Percentiles rank a stretch among this genome's conserved stretches.
These are phyloP conservation scores for Digitonthophagus gazella DNA, from an alignment of 2,888 invertebrate genomes.

Conservation along the genomic window DNA sequence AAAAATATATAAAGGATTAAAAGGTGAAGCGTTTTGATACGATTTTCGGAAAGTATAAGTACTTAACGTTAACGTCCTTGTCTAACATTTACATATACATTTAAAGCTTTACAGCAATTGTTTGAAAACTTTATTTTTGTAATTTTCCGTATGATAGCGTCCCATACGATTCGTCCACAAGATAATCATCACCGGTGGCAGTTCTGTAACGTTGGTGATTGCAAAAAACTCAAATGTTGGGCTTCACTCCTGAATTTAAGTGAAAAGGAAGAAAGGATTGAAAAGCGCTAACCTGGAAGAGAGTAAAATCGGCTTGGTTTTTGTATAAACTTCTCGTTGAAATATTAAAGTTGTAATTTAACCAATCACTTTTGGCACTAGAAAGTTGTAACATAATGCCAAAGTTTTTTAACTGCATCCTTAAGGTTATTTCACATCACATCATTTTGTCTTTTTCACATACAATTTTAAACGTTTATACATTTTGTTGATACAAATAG, in stretches of 20 bases:
- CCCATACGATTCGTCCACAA: constrained; percentile 2
- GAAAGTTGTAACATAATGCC: not conserved
- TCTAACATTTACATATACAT: constrained; percentile 36
- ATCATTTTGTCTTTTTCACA: too few species aligned
- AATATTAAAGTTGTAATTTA: not conserved
- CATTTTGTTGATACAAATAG: too few species aligned
- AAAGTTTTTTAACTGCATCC: too few species aligned
- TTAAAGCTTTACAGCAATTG: constrained; percentile 49
- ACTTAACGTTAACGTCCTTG: not conserved
- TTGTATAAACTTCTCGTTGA: not conserved
- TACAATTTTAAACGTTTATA: too few species aligned
- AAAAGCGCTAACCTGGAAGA: not conserved
- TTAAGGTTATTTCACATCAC: too few species aligned
- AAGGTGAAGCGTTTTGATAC: too few species aligned
- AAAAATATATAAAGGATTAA: too few species aligned
- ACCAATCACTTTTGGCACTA: not conserved
- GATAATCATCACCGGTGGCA: constrained; percentile 38
- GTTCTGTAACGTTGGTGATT: constrained; percentile 44
- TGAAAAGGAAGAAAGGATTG: not conserved
- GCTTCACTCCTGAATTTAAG: too few species aligned
- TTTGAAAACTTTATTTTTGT: constrained; percentile 30
- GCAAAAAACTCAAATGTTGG: too few species aligned
- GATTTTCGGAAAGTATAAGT: not conserved
- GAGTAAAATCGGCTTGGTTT: not conserved
- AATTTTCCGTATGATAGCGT: too few species aligned